Evolutionary conservation across 2,888 invertebrate species (phyloP), one percentile per base, ranked within the genome.

Genomic region (Epinotia bilunana): DNA sequence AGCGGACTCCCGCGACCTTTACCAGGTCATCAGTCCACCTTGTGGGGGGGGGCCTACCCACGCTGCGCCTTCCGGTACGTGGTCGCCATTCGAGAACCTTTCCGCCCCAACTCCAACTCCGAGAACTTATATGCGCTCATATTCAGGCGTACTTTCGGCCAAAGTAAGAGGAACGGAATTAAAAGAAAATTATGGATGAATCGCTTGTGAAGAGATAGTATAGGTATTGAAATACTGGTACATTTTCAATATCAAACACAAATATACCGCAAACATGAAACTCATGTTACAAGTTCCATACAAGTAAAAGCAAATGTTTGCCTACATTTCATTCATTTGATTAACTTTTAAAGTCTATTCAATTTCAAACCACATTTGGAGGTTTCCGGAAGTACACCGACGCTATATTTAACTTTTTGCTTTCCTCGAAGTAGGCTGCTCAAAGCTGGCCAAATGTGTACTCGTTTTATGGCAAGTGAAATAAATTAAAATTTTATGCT

Each of bases 401-500:
- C 6, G 61, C 11, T 3, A 63, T 63, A 49, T 64, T 64, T 64
- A 49, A 64, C 64, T 46, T 64, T 43, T 11, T 2, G 3, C 18
- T 20, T 64, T 13, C 9, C 49, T 18, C 20, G 18, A 12, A 28
- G 23, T 46, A 20, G 43, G n/a, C 11, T 43, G 9, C 49, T 1
- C 16, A 64, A 64, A 64, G 64, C 63, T 62, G 33, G 18, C n/a
- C n/a, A 20, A 63, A 43, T 63, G 18, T 63, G 63, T 62, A 12
- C 43, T 46, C 63, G 13, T 63, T 46, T 63, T 63, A 6, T 20
- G 39, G 18, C 12, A 63, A 20, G 13, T 63, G 12, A 63, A 63
- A 63, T 63, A 46, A 63, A 63, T 63, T 63, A 13, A 63, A 63
- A 63, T 63, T 63, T 63, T 63, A 63, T 63, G 63, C 43, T 20